Evolutionary conservation across 1,140 invertebrate genomes (phyloP).

Genomic region (Sarcophaga bullata): DNA sequence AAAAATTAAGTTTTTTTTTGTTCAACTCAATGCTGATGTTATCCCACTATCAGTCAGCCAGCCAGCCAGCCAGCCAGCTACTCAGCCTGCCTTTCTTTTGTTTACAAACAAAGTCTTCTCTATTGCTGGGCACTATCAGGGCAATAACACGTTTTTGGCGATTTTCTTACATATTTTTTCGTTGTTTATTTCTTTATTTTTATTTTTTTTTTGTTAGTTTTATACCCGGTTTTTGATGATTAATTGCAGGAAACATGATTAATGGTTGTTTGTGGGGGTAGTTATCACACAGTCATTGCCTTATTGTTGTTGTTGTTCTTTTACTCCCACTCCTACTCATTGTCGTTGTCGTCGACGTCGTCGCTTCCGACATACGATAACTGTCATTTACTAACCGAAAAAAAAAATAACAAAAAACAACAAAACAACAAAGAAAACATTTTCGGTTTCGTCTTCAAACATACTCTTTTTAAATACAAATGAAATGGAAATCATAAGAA

Average conservation of each 20-base stretch:
- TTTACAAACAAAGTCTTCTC: background rate
- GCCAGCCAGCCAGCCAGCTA: background rate
- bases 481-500: no score
- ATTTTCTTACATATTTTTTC: background rate
- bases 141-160: background rate
- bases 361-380: background rate
- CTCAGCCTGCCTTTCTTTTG: background rate
- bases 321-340: background rate
- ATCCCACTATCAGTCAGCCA: background rate
- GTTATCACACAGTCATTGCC: slow-evolving; percentile 22
- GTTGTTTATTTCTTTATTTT: no score
- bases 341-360: background rate
- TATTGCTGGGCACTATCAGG: background rate
- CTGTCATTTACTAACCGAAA: background rate
- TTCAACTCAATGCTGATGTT: background rate
- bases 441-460: no score
- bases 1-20: background rate
- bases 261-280: slow-evolving; percentile 3
- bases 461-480: no score
- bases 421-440: background rate
- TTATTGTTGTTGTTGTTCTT: background rate
- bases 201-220: background rate
- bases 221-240: slow-evolving; percentile 5
- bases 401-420: background rate
- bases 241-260: slow-evolving; percentile 26